Evolutionary conservation across 2,888 invertebrate species (phyloP).

Genomic region (Epiblema foenella): DNA sequence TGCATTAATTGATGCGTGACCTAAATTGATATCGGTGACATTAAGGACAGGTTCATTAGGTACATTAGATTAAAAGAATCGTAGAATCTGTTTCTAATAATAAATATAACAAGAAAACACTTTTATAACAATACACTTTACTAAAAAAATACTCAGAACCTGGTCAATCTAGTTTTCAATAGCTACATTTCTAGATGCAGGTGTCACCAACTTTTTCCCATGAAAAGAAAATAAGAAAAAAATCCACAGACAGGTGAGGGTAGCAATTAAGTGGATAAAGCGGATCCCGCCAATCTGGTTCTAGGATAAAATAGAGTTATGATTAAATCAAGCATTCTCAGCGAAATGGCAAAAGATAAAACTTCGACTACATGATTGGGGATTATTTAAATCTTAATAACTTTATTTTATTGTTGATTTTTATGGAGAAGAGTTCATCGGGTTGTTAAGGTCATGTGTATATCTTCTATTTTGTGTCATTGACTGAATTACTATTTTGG

Average conservation of each 20-base stretch:
- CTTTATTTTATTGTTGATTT: conserved; percentile 5
- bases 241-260: conserved; percentile 63
- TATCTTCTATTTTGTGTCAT: too few species aligned
- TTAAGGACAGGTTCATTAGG: too few species aligned
- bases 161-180: neutral
- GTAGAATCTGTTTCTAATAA: too few species aligned
- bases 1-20: conserved; percentile 14
- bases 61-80: too few species aligned
- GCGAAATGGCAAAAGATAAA: conserved; percentile 19
- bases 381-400: neutral
- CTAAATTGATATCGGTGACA: conserved; percentile 1
- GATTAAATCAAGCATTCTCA: conserved; percentile 9
- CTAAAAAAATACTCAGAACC: neutral
- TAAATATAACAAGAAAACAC: too few species aligned
- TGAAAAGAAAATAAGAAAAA: conserved; percentile 63
- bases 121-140: neutral
- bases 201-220: conserved; percentile 67
- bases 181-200: conserved; percentile 52
- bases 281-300: conserved; percentile 67
- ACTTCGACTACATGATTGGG: neutral
- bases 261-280: conserved; percentile 69
- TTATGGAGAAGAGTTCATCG: neutral
- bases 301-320: conserved; percentile 44
- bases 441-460: too few species aligned
- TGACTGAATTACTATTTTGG: neutral